Evolutionary conservation across 2,113 vertebrate genomes (phyloP), one percentile per base, ranked within the genome.

Genomic region (Cryptotis parvus): DNA sequence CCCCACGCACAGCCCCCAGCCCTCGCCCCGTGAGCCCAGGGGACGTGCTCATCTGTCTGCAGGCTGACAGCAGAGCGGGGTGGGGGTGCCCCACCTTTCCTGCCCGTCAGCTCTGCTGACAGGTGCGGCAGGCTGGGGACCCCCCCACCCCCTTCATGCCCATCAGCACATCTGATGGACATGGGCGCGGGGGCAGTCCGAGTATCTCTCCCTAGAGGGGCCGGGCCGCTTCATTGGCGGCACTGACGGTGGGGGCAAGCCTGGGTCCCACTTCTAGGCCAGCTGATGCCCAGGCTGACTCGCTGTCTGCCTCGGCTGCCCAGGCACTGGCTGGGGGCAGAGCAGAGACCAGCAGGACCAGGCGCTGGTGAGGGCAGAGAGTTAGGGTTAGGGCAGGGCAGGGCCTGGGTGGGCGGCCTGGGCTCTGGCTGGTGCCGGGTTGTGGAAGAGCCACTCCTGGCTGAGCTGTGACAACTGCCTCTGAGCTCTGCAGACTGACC

Each of bases 131-230:
- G 95, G 93, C 91, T 94, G 37, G 92, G 92, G 84, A 76, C 66
- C 80, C 81, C 92, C 87, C 69, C 55, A 58, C 91, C 83, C 93
- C 70, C 90, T 96, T 97, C 96, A 96, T 95, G 95, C 94, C 96
- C 95, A 93, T 94, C 95, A 92, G 96, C 95, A 96, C 96, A 95
- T 75, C 89, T 97, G 96, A 97, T 74, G 94, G 95, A 94, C 85
- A 63, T 63, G 0, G 84, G 84, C 66, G 74, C 14, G 26, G 80
- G 76, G 58, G n/a, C n/a, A n/a, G n/a, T n/a, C n/a, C n/a, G n/a
- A n/a, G n/a, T n/a, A n/a, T n/a, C n/a, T n/a, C n/a, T n/a, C n/a
- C n/a, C n/a, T n/a, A n/a, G 91, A 68, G 95, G 96, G 87, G 68
- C 20, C 6, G 16, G 70, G 79, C 49, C 0, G 70, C 52, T 12